A percentile compares a stretch with the other conserved stretches of the same genome.
Evolutionary conservation across 2,113 vertebrate genomes (phyloP).

Genomic region (Aythya baeri): DNA sequence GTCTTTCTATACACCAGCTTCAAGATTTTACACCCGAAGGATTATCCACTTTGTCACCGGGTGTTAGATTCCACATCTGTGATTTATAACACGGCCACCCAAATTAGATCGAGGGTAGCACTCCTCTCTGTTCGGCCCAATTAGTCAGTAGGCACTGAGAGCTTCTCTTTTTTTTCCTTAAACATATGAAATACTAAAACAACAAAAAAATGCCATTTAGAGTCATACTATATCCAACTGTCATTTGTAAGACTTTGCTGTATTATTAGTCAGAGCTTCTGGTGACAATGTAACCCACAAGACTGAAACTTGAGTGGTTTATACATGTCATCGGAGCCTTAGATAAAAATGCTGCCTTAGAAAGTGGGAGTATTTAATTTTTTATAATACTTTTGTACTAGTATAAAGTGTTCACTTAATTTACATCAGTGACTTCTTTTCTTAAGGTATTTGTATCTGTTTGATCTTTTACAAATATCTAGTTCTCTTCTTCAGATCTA

Average conservation of each 20-base stretch:
- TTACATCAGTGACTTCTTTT: slow-evolving; percentile 34
- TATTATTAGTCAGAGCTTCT: slow-evolving; percentile 62
- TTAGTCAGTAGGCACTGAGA: not conserved
- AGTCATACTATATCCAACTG: slow-evolving; percentile 28
- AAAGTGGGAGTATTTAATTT: slow-evolving; percentile 47
- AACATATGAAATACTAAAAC: not conserved
- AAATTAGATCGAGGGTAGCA: not conserved
- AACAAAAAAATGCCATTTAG: not conserved
- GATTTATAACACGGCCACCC: not conserved
- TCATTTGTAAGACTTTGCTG: slow-evolving; percentile 35
- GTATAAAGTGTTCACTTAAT: slow-evolving; percentile 46
- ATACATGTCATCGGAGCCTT: slow-evolving; percentile 32
- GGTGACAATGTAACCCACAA: slow-evolving; percentile 56
- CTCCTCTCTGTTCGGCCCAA: not conserved
- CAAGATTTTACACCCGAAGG: slow-evolving; percentile 18
- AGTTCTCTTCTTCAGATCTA: not conserved
- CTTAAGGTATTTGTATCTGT: slow-evolving; percentile 30
- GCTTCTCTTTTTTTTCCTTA: not conserved
- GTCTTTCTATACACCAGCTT: not conserved
- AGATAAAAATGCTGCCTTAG: slow-evolving; percentile 53
- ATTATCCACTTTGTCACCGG: not conserved
- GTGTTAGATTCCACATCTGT: slow-evolving; percentile 7
- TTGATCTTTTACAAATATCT: slow-evolving; percentile 26
- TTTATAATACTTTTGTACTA: slow-evolving; percentile 47
- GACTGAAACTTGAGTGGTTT: slow-evolving; percentile 59